phyloP scores from a whole-genome alignment of 1,140 invertebrate genomes.

The Hyposmocoma kahamanoa region DNA sequence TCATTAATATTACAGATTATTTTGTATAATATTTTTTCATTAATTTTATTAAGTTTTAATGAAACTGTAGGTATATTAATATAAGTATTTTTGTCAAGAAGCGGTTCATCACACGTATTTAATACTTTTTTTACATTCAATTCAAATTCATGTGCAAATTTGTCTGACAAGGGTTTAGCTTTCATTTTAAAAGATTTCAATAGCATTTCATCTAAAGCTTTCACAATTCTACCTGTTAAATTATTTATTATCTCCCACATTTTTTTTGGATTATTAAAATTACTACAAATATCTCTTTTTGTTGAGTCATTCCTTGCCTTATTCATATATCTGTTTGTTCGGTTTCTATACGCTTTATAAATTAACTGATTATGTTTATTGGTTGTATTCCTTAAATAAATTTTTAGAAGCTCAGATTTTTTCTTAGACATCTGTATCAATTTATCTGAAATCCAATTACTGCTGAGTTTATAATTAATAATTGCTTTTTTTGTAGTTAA shows the following conservation, averaged over 20 bases:
- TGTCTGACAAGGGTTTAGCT: too few species aligned
- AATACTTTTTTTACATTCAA: too few species aligned
- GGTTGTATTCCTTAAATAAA: not conserved
- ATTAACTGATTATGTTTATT: not conserved
- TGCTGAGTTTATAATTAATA: not conserved
- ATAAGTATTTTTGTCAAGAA: too few species aligned
- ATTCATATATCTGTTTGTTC: slow-evolving; percentile 5
- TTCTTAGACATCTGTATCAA: slow-evolving; percentile 3
- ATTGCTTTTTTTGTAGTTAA: not conserved
- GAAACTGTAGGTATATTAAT: too few species aligned
- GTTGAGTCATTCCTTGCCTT: not conserved
- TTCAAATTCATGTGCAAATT: too few species aligned
- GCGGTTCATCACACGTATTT: too few species aligned
- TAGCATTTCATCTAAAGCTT: too few species aligned
- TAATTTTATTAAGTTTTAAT: too few species aligned
- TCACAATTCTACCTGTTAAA: not conserved
- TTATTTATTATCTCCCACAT: slow-evolving; percentile 7
- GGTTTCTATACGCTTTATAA: slow-evolving; percentile 7
- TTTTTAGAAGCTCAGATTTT: not conserved
- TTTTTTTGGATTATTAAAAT: slow-evolving; percentile 8
- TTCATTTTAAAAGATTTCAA: too few species aligned
- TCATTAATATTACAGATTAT: too few species aligned
- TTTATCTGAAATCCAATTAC: not conserved
- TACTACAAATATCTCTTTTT: slow-evolving; percentile 4
- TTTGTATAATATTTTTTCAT: too few species aligned